A percentile compares a stretch with the other conserved stretches of the same genome.
Conservation (phyloP, 2,888 invertebrate species). For the Nephrotoma flavescens region DNA sequence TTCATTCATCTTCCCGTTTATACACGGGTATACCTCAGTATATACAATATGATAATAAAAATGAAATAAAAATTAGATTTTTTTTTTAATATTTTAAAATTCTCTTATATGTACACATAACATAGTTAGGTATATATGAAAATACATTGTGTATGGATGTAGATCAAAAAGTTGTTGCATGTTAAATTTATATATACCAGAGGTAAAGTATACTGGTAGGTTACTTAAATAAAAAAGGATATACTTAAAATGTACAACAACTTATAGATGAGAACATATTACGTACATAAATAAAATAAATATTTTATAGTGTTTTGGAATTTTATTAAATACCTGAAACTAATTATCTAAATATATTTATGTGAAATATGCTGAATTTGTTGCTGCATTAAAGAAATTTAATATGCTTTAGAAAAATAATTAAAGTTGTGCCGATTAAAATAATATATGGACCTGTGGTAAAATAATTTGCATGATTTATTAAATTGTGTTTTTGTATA, state of each 20-base stretch:
- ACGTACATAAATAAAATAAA: neutral
- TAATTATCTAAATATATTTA: neutral
- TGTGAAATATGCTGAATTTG: neutral
- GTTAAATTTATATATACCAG: neutral
- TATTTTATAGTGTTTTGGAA: neutral
- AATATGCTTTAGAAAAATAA: neutral
- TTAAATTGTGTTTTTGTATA: too few species aligned
- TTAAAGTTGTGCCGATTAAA: neutral
- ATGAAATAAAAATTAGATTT: neutral
- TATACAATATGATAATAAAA: neutral
- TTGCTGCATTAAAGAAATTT: neutral
- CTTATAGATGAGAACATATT: neutral
- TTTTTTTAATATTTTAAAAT: neutral
- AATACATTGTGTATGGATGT: neutral
- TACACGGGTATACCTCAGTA: neutral
- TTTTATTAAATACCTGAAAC: neutral
- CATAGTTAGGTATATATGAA: neutral
- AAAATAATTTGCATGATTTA: neutral
- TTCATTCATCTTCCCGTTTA: neutral
- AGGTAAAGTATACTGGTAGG: neutral
- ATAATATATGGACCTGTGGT: neutral
- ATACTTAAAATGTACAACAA: neutral
- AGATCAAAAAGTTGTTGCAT: neutral
- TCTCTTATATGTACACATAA: neutral
- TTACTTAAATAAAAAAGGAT: neutral